A percentile compares a stretch with the other conserved stretches of the same genome.
phyloP scores from a whole-genome alignment of 2,888 invertebrate genomes.

The Sycophila texana region DNA sequence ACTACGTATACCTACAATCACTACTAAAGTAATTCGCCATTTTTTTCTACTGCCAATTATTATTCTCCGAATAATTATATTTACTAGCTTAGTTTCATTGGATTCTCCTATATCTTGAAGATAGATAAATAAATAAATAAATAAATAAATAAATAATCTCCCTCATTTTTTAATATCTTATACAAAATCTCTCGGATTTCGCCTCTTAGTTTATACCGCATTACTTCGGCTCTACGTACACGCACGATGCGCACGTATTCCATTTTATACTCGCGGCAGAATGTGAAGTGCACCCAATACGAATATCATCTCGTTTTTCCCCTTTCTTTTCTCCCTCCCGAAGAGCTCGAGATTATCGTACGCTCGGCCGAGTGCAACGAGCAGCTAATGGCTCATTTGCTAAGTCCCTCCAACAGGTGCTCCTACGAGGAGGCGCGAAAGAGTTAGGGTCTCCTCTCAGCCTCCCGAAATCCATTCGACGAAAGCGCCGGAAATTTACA shows the following conservation, averaged over 20 bases:
- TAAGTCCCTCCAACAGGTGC: constrained; percentile 45
- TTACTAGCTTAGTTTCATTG: no score
- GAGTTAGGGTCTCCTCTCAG: neutral
- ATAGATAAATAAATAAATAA: no score
- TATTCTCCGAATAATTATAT: no score
- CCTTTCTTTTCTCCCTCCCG: neutral
- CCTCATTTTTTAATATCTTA: constrained; percentile 27
- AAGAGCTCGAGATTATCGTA: constrained; percentile 8
- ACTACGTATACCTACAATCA: no score
- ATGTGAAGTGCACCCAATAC: constrained; percentile 34
- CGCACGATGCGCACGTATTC: neutral
- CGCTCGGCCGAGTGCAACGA: neutral
- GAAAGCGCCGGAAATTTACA: constrained; percentile 27
- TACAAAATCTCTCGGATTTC: constrained; percentile 8
- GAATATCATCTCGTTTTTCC: neutral
- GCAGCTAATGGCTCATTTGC: constrained; percentile 12
- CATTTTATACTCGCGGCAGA: neutral
- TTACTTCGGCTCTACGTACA: constrained; percentile 35
- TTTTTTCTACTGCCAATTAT: no score
- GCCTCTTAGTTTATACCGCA: constrained; percentile 36
- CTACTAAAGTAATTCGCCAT: no score
- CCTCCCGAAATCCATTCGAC: constrained; percentile 28
- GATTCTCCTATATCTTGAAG: no score
- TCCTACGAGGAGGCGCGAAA: neutral
- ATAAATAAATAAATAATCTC: no score